phyloP scores from a whole-genome alignment of 2,797 vertebrate species.

The Phataginus tricuspis region DNA sequence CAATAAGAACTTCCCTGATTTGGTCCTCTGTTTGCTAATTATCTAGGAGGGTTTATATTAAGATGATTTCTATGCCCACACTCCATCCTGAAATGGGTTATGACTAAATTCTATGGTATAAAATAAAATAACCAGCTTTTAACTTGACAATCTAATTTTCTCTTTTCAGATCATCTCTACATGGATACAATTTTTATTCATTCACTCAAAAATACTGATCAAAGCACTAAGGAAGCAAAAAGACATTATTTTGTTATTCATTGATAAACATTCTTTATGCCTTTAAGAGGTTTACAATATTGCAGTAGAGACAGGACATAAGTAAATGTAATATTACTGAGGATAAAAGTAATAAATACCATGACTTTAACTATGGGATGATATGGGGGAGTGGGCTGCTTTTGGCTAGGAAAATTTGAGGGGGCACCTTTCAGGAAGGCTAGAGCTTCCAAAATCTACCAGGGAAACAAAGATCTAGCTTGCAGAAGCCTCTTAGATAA shows the following conservation, averaged over 20 bases:
- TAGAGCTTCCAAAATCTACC: not conserved
- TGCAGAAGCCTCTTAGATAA: not conserved
- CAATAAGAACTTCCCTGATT: not conserved
- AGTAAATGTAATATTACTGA: not conserved
- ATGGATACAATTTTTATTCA: constrained; percentile 5
- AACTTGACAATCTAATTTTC: constrained; percentile 25
- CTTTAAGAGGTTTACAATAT: not conserved
- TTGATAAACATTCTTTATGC: not conserved
- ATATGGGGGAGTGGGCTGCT: not conserved
- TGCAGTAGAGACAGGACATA: not conserved
- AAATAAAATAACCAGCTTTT: constrained; percentile 13
- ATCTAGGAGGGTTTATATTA: not conserved
- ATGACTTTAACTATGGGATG: not conserved
- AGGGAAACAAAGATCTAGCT: not conserved
- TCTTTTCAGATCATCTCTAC: constrained; percentile 22
- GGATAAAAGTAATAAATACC: not conserved
- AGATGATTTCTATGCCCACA: not conserved
- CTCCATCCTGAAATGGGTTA: not conserved
- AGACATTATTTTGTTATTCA: not conserved
- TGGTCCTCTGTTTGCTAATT: not conserved
- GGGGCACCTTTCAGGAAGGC: not conserved
- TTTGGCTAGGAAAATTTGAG: not conserved
- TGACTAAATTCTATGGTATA: not conserved
- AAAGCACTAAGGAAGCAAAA: not conserved
- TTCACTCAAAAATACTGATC: constrained; percentile 38